phyloP scores from a whole-genome alignment of 2,888 invertebrate species.

The Celastrina argiolus region DNA sequence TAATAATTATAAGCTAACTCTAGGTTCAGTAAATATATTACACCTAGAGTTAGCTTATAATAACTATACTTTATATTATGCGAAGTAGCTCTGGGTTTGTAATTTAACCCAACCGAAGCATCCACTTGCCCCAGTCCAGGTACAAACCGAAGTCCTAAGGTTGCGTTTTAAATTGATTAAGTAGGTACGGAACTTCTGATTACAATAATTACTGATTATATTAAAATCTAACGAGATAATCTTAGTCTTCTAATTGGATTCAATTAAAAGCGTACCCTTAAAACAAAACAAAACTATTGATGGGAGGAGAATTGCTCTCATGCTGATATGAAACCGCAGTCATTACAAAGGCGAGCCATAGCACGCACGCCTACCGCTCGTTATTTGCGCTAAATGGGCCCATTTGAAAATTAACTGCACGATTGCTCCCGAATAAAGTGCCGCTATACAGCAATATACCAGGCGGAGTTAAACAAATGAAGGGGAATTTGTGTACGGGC shows the following conservation, averaged over 20 bases:
- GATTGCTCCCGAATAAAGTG: conserved; percentile 66
- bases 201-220: too few species aligned
- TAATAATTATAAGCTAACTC: too few species aligned
- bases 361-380: conserved; percentile 49
- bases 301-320: conserved; percentile 10
- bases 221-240: too few species aligned
- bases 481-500: conserved; percentile 33
- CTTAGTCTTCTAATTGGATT: not conserved
- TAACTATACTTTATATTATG: too few species aligned
- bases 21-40: too few species aligned
- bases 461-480: conserved; percentile 45
- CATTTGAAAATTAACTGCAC: conserved; percentile 72
- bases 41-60: too few species aligned
- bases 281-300: conserved; percentile 20
- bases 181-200: too few species aligned
- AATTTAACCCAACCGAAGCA: too few species aligned
- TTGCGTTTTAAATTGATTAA: too few species aligned
- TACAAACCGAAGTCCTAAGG: too few species aligned
- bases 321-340: conserved; percentile 37
- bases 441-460: conserved; percentile 49
- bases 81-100: too few species aligned
- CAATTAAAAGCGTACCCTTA: conserved; percentile 2
- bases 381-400: conserved; percentile 68
- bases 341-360: conserved; percentile 49
- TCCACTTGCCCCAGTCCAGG: too few species aligned